A percentile compares a stretch with the other conserved stretches of the same genome.
These are phyloP conservation scores for Globodera ellingtonae DNA, from an alignment of 1,140 invertebrate species.

Conservation along the genomic window DNA sequence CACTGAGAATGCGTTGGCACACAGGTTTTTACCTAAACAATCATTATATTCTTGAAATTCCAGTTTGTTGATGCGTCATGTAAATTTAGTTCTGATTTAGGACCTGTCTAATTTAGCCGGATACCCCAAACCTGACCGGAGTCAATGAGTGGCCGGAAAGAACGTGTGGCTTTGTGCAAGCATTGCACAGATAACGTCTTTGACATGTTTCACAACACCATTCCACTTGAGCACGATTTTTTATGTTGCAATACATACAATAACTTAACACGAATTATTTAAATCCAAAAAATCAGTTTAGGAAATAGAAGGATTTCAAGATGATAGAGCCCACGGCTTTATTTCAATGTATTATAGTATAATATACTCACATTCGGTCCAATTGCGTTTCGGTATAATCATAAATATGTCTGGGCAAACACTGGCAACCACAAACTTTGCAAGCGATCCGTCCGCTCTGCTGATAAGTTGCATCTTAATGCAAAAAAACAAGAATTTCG, in stretches of 20 bases:
- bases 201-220: constrained; percentile 27
- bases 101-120: too few relatives aligned
- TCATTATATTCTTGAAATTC: not conserved
- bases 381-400: constrained; percentile 24
- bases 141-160: constrained; percentile 11
- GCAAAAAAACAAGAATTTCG: not conserved
- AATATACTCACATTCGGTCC: constrained; percentile 19
- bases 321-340: not conserved
- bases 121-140: not conserved
- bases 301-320: too few relatives aligned
- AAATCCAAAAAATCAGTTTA: not conserved
- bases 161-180: constrained; percentile 21
- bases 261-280: not conserved
- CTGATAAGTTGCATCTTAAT: not conserved
- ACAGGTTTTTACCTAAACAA: not conserved
- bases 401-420: constrained; percentile 15
- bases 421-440: constrained; percentile 22
- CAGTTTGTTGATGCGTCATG: too few relatives aligned
- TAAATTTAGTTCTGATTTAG: too few relatives aligned
- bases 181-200: constrained; percentile 11
- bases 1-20: constrained; percentile 21
- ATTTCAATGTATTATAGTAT: not conserved
- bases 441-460: constrained; percentile 11
- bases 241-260: constrained; percentile 25
- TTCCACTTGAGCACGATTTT: constrained; percentile 22